Evolutionary conservation across 2,797 vertebrate genomes (phyloP), one percentile per base, ranked within the genome.

Genomic region (Buphagus erythrorhynchus): DNA sequence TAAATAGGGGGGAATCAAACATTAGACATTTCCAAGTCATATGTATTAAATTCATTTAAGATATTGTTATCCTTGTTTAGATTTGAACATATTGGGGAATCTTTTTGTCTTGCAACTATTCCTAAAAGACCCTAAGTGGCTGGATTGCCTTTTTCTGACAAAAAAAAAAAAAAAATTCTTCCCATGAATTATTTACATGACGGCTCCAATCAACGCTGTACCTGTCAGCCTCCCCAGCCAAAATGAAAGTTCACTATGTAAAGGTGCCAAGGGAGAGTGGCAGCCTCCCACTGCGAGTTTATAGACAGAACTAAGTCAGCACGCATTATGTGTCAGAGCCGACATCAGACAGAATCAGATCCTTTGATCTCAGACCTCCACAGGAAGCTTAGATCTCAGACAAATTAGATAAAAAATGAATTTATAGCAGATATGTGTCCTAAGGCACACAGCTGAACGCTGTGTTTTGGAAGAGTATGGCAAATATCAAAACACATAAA

Each of bases 391-490:
- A 99, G 98, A 99, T 99, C 99, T 99, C 99, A 99, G 98, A 99
- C 98, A 99, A 99, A 99, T 99, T 99, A 98, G 98, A 99, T 99
- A 99, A 99, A 99, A 99, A 99, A 99, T 99, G 99, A 99, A 99
- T 99, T 99, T 99, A 99, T 98, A 98, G 98, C 98, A 99, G 98
- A 98, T 98, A 98, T 83, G 97, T 98, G 82, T 98, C 99, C 98
- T 91, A 96, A 98, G 99, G 98, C 99, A 97, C 97, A 97, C 96
- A 94, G 96, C 93, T 97, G 98, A 98, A 98, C 9, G 88, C 94
- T 97, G 96, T 97, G 96, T 97, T 98, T 97, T 97, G 97, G 97
- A 96, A 95, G 93, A 98, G 95, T 82, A 95, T 85, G 97, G 97
- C 90, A 94, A 97, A 97, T 97, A 98, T 98, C 97, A 98, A 98